phyloP scores from a whole-genome alignment of 2,113 vertebrate species.

The Apteryx mantelli region DNA sequence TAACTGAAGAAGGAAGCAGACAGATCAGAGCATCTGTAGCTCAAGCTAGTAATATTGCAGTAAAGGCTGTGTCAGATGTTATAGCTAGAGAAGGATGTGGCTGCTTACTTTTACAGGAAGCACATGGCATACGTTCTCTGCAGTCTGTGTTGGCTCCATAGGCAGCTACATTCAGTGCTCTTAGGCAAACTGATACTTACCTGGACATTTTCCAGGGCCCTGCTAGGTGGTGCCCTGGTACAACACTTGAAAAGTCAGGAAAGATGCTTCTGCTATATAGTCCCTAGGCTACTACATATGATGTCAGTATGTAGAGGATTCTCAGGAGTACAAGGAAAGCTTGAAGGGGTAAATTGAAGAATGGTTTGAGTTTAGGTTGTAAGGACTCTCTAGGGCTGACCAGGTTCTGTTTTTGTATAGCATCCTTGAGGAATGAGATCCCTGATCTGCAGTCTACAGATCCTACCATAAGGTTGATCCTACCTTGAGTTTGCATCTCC shows the following conservation, averaged over 20 bases:
- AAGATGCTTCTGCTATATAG: background rate
- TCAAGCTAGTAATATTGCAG: background rate
- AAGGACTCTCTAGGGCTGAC: background rate
- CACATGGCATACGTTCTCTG: rapidly evolving
- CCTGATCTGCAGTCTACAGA: background rate
- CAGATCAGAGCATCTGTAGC: background rate
- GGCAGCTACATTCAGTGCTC: background rate
- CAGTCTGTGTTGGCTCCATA: background rate
- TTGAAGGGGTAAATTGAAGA: background rate
- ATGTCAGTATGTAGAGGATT: background rate
- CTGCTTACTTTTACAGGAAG: background rate
- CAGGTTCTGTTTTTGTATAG: background rate
- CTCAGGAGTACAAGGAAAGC: background rate
- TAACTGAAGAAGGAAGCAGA: background rate
- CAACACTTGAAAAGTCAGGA: background rate
- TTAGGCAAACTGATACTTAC: background rate
- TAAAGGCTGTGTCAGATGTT: background rate
- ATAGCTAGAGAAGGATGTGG: background rate
- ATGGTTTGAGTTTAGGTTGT: background rate
- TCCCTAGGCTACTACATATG: background rate
- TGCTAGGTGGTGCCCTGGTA: background rate
- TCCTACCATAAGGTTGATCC: background rate
- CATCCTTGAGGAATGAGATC: background rate
- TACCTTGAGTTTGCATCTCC: background rate
- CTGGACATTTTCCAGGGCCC: background rate